Percentiles rank a stretch among this genome's conserved stretches.
Evolutionary conservation across 92 coral and sea anemone species (phyloP).

Genomic region (Hydrozoanthus gracilis): DNA sequence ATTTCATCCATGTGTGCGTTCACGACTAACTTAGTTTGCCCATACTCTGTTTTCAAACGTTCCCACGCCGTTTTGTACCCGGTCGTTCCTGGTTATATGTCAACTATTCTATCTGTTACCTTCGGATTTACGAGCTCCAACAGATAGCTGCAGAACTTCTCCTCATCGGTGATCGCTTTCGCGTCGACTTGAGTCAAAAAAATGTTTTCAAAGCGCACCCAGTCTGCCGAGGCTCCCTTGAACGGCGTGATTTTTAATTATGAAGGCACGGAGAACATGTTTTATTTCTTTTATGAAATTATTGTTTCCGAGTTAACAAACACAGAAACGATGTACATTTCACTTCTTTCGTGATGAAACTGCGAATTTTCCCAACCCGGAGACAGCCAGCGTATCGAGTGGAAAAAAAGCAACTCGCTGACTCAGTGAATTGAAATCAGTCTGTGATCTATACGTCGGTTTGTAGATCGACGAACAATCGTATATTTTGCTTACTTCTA

Average conservation of each 20-base stretch:
- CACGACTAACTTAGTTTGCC: constrained; percentile 60
- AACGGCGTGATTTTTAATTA: background rate
- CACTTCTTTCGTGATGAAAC: no score
- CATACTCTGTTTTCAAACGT: constrained; percentile 56
- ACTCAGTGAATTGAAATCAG: no score
- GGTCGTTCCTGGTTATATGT: constrained; percentile 58
- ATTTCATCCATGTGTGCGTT: constrained; percentile 71
- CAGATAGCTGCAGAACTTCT: constrained; percentile 50
- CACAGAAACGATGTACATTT: no score
- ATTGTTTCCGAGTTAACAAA: no score
- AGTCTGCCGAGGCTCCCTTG: constrained; percentile 6
- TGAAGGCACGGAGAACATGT: no score
- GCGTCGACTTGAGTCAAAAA: constrained; percentile 56
- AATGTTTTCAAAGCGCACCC: background rate
- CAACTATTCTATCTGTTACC: constrained; percentile 53
- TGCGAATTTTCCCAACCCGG: no score
- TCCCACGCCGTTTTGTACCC: constrained; percentile 78
- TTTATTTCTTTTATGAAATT: no score
- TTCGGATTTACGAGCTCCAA: constrained; percentile 48
- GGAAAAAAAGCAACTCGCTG: no score
- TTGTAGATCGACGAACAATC: no score
- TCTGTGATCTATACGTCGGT: no score
- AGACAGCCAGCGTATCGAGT: no score
- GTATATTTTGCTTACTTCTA: no score
- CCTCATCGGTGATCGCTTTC: constrained; percentile 44